Evolutionary conservation across 2,888 invertebrate genomes (phyloP).

Genomic region (Cheilosia impressa): DNA sequence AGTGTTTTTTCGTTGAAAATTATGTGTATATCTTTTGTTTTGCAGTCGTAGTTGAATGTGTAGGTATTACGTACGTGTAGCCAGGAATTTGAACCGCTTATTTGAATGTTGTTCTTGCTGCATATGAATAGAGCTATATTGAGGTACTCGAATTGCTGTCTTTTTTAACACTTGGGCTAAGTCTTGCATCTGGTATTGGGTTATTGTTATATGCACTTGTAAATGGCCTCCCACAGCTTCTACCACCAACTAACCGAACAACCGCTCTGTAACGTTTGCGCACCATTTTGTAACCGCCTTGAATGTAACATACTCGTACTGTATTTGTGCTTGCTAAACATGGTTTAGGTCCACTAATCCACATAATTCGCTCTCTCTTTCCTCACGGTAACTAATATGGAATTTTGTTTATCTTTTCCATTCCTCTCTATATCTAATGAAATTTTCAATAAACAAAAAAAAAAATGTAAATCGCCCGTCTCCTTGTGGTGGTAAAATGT

Average conservation of each 20-base stretch:
- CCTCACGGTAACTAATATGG: conserved; percentile 72
- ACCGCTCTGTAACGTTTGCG: conserved; percentile 28
- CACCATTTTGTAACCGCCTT: conserved; percentile 39
- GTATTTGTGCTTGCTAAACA: conserved; percentile 62
- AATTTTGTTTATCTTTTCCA: conserved; percentile 74
- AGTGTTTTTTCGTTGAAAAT: neutral
- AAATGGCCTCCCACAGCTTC: conserved; percentile 22
- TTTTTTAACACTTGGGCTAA: conserved; percentile 5
- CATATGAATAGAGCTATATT: conserved; percentile 8
- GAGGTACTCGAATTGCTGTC: conserved; percentile 26
- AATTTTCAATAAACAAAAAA: conserved; percentile 1
- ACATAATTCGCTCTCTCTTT: conserved; percentile 50
- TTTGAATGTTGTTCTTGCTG: conserved; percentile 47
- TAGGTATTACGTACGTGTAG: conserved; percentile 24
- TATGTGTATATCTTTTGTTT: conserved; percentile 20
- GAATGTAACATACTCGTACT: conserved; percentile 37
- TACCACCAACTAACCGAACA: conserved; percentile 6
- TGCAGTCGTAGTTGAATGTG: conserved; percentile 51
- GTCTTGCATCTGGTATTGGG: conserved; percentile 29
- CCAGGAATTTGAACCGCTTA: conserved; percentile 25
- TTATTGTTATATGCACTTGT: conserved; percentile 14
- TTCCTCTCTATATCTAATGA: conserved; percentile 48
- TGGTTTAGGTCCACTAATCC: conserved; percentile 66
- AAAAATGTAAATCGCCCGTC: conserved; percentile 32
- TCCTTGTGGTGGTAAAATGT: conserved; percentile 57